Conservation (phyloP, 1,140 invertebrate genomes). For the Elysia chlorotica region DNA sequence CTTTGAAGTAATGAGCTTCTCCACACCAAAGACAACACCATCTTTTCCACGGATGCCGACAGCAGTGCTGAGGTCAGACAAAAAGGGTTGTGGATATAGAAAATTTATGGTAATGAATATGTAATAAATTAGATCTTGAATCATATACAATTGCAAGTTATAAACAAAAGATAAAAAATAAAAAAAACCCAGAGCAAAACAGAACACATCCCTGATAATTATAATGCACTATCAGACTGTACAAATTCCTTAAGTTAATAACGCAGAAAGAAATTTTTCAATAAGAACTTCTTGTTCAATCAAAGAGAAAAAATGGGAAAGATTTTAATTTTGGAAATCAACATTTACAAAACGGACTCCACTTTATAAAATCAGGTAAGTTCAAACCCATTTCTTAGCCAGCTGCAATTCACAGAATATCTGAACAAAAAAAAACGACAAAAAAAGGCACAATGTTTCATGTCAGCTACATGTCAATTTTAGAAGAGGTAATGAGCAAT, state of each 20-base stretch:
- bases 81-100: neutral
- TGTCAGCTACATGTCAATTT: too few species aligned
- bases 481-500: too few species aligned
- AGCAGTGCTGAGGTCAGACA: constrained; percentile 73
- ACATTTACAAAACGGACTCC: too few species aligned
- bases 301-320: too few species aligned
- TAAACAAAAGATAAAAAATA: neutral
- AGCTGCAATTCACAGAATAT: too few species aligned
- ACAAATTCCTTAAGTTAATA: neutral
- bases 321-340: too few species aligned
- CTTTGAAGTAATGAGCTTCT: constrained; percentile 97
- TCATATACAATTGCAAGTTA: neutral
- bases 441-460: too few species aligned
- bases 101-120: neutral
- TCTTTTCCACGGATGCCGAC: constrained; percentile 94
- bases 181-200: neutral
- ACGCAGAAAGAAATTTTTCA: neutral
- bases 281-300: too few species aligned
- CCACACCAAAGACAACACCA: constrained; percentile 95
- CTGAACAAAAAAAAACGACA: too few species aligned
- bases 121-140: neutral
- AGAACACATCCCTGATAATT: too few species aligned
- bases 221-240: neutral
- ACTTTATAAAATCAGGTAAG: neutral
- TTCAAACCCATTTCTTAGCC: too few species aligned